Conservation (phyloP, 2,797 vertebrate genomes). For the Sebastes iracundus region DNA sequence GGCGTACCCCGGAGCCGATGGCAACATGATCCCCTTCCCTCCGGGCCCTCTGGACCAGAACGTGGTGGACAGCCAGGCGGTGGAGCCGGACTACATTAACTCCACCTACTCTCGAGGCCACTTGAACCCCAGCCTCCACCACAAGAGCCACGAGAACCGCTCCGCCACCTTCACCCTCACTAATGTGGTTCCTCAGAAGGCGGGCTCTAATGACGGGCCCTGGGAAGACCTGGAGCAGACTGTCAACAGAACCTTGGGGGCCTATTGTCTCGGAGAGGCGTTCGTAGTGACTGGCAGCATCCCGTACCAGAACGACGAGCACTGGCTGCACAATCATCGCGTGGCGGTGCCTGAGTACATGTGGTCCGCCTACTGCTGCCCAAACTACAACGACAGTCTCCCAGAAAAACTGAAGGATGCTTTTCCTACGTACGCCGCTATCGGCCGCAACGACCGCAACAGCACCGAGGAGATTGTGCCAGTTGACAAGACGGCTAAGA, state of each 20-base stretch:
- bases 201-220: constrained; percentile 71
- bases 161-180: constrained; percentile 79
- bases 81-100: constrained; percentile 76
- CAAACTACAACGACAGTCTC: constrained; percentile 62
- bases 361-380: constrained; percentile 82
- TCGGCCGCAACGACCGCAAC: constrained; percentile 79
- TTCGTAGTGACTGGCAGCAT: constrained; percentile 78
- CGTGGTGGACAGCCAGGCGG: constrained; percentile 77
- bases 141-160: constrained; percentile 50
- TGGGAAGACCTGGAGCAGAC: constrained; percentile 70
- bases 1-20: constrained; percentile 61
- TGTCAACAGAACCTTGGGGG: constrained; percentile 45
- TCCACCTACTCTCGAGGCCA: constrained; percentile 75
- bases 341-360: constrained; percentile 80
- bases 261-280: constrained; percentile 67
- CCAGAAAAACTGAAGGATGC: constrained; percentile 39
- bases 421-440: constrained; percentile 73
- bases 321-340: constrained; percentile 71
- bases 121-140: constrained; percentile 80
- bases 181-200: constrained; percentile 78
- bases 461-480: constrained; percentile 81
- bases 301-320: constrained; percentile 63
- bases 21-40: constrained; percentile 76
- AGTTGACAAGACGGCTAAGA: constrained; percentile 11
- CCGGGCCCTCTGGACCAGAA: constrained; percentile 67